phyloP scores from a whole-genome alignment of 2,888 invertebrate genomes.

The Sabatieria punctata region DNA sequence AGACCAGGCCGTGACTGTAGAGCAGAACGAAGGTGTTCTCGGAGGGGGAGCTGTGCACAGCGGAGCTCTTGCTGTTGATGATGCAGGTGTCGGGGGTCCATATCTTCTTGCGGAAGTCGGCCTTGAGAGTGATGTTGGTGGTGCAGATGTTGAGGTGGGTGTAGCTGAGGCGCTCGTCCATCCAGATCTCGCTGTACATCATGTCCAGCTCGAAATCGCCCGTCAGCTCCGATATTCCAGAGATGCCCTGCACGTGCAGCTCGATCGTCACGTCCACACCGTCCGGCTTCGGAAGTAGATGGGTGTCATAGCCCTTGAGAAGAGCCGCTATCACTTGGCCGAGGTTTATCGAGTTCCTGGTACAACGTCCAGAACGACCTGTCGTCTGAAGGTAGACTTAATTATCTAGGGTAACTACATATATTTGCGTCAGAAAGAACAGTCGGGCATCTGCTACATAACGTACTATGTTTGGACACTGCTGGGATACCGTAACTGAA shows the following conservation, averaged over 20 bases:
- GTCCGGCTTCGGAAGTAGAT: conserved; percentile 26
- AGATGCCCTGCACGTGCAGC: conserved; percentile 29
- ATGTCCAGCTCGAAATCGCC: conserved; percentile 29
- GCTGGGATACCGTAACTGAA: no score
- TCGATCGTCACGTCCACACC: conserved; percentile 32
- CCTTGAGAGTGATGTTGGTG: conserved; percentile 29
- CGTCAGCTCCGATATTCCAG: conserved; percentile 29
- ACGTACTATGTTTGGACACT: no score
- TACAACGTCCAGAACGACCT: no score
- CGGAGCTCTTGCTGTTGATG: conserved; percentile 21
- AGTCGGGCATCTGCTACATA: no score
- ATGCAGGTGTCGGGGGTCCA: conserved; percentile 32
- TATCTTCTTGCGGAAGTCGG: conserved; percentile 25
- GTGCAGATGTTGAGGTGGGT: conserved; percentile 26
- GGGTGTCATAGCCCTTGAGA: conserved; percentile 25
- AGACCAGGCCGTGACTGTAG: conserved; percentile 30
- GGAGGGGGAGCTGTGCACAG: conserved; percentile 25
- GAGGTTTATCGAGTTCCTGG: conserved; percentile 4
- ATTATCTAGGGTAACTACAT: no score
- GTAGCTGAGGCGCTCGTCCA: conserved; percentile 7
- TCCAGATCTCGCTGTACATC: conserved; percentile 21
- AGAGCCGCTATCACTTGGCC: conserved; percentile 7
- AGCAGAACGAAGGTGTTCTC: conserved; percentile 31
- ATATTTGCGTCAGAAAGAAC: no score
- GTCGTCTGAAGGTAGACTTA: no score